Conservation (phyloP, 2,113 vertebrate genomes). For the Anoura caudifer region DNA sequence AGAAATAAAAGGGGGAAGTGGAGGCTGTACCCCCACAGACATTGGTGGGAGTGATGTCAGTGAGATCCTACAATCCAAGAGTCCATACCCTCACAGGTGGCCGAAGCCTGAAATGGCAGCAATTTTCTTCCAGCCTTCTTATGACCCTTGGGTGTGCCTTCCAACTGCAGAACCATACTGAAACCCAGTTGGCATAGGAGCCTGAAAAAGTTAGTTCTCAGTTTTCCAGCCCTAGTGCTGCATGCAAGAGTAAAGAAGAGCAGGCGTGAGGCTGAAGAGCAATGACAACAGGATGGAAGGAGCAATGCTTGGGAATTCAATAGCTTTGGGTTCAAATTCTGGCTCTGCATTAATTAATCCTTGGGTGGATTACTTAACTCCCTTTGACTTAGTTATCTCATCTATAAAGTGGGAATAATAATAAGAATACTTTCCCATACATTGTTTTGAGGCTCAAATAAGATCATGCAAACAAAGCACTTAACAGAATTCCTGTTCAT, state of each 20-base stretch:
- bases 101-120: background rate
- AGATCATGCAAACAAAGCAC: background rate
- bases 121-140: background rate
- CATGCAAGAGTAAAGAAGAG: background rate
- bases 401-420: background rate
- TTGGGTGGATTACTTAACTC: background rate
- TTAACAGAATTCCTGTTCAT: background rate
- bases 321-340: background rate
- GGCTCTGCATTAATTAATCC: background rate
- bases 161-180: background rate
- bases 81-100: background rate
- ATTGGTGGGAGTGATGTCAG: background rate
- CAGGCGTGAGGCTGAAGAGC: background rate
- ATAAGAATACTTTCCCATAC: background rate
- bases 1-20: background rate
- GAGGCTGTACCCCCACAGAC: background rate
- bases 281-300: background rate
- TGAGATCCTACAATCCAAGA: background rate
- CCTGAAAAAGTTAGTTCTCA: background rate
- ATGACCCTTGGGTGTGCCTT: background rate
- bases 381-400: background rate
- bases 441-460: background rate
- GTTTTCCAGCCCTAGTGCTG: background rate
- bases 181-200: background rate
- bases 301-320: background rate